phyloP scores from a whole-genome alignment of 2,888 invertebrate genomes.

The Scelioninae gen. 1 region DNA sequence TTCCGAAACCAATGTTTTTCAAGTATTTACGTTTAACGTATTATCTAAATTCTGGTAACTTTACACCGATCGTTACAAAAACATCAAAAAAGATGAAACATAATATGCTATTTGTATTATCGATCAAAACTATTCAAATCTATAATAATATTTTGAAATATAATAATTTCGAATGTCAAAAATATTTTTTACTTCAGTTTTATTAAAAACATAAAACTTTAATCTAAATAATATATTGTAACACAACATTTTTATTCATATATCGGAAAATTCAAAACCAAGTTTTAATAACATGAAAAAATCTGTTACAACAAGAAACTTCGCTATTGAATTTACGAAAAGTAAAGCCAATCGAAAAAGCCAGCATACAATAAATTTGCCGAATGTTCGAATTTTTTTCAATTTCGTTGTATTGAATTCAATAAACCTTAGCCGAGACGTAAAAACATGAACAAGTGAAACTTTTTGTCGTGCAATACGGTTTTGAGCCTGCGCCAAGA shows the following conservation, averaged over 20 bases:
- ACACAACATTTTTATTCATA: no score
- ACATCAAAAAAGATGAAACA: neutral
- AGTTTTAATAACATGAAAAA: neutral
- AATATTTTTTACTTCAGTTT: no score
- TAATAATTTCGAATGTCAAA: no score
- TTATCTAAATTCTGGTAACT: neutral
- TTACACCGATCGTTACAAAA: neutral
- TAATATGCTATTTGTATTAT: neutral
- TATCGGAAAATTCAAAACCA: neutral
- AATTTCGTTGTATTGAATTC: conserved; percentile 19
- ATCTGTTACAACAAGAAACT: neutral
- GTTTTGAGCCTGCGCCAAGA: conserved; percentile 40
- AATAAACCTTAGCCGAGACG: neutral
- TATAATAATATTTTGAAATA: no score
- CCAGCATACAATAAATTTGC: conserved; percentile 11
- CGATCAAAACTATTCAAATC: no score
- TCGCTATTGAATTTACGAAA: neutral
- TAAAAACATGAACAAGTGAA: conserved; percentile 12
- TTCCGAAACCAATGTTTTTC: neutral
- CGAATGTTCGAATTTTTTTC: neutral
- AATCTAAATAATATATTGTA: no score
- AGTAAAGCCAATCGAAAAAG: neutral
- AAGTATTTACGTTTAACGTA: neutral
- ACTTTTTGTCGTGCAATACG: conserved; percentile 26
- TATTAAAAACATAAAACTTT: no score